Evolutionary conservation across 2,888 invertebrate species (phyloP).

Genomic region (Tetragonisca angustula): DNA sequence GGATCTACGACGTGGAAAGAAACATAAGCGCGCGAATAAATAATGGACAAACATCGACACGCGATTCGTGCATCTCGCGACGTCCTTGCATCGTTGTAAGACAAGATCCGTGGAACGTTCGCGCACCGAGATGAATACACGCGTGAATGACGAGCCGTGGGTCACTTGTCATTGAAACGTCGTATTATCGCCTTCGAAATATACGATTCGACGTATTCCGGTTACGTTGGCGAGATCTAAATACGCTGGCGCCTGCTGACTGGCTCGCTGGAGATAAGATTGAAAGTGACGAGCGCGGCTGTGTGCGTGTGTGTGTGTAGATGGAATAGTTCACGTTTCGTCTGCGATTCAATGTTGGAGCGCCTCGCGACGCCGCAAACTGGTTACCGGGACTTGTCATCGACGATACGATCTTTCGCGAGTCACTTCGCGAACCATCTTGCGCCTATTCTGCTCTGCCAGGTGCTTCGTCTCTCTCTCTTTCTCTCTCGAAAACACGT

Average conservation of each 20-base stretch:
- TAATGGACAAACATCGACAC: slow-evolving; percentile 31
- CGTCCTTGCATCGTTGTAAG: background rate
- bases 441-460: background rate
- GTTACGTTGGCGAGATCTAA: slow-evolving; percentile 1
- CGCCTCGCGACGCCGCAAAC: background rate
- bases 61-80: background rate
- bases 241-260: background rate
- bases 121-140: background rate
- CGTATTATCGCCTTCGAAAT: slow-evolving; percentile 17
- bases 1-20: background rate
- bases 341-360: background rate
- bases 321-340: background rate
- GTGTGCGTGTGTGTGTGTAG: too few relatives aligned
- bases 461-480: background rate
- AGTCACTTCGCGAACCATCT: background rate
- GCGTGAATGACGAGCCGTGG: slow-evolving; percentile 7
- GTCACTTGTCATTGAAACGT: slow-evolving; percentile 13
- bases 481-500: background rate
- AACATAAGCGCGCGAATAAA: slow-evolving; percentile 28
- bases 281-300: slow-evolving; percentile 5
- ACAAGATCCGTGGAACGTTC: slow-evolving; percentile 1
- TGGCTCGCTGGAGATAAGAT: background rate
- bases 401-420: background rate
- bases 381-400: background rate
- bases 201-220: slow-evolving; percentile 3